Evolutionary conservation across 2,797 vertebrate genomes (phyloP).

Genomic region (Tarsius wallacei): DNA sequence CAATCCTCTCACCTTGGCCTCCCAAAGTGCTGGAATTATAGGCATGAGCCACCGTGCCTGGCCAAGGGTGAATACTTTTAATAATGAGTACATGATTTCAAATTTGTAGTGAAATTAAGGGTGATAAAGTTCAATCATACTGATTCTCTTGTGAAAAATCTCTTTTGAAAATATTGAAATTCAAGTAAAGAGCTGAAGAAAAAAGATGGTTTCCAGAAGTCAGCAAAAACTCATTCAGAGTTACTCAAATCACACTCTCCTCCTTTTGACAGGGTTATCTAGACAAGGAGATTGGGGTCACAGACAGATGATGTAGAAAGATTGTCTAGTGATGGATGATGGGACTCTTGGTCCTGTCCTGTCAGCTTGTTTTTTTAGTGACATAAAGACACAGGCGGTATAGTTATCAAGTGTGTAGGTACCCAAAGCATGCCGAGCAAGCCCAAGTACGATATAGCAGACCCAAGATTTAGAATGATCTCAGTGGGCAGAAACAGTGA

Average conservation of each 20-base stretch:
- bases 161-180: constrained; percentile 11
- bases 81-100: not conserved
- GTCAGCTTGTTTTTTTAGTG: constrained; percentile 1
- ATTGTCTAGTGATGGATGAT: not conserved
- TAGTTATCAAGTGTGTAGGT: not conserved
- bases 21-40: no score
- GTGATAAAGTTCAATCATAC: not conserved
- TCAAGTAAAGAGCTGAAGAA: constrained; percentile 36
- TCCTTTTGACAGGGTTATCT: not conserved
- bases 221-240: not conserved
- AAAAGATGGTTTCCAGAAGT: not conserved
- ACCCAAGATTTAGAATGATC: not conserved
- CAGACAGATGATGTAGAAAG: not conserved
- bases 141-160: not conserved
- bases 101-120: not conserved
- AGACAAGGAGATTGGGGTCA: not conserved
- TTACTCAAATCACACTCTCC: not conserved
- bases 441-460: not conserved
- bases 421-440: not conserved
- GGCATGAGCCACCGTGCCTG: no score
- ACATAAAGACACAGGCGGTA: not conserved
- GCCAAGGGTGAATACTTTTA: not conserved
- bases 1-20: no score
- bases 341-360: not conserved
- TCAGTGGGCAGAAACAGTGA: not conserved